Evolutionary conservation across 92 coral and sea anemone genomes (phyloP).

Genomic region (Meandrina meandrites): DNA sequence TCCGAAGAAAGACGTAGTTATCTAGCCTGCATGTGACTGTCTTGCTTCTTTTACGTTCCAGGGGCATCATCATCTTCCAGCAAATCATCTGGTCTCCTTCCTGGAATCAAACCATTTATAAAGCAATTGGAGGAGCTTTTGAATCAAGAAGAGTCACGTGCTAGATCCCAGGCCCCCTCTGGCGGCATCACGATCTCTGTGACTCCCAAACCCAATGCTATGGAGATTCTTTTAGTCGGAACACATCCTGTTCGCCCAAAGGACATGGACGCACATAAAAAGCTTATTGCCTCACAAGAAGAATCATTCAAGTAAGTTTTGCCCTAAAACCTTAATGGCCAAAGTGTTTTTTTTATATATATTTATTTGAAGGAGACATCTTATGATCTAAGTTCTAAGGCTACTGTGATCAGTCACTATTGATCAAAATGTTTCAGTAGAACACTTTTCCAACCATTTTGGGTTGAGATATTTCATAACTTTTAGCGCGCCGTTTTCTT

Average conservation of each 20-base stretch:
- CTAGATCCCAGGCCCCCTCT: conserved; percentile 6
- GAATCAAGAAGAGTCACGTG: conserved; percentile 35
- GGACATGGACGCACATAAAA: conserved; percentile 60
- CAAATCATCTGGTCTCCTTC: conserved; percentile 33
- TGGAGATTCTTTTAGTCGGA: conserved; percentile 69
- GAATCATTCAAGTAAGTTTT: conserved; percentile 41
- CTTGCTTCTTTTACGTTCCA: background rate
- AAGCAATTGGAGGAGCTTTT: conserved; percentile 55
- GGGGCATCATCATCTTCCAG: background rate
- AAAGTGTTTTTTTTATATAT: no score
- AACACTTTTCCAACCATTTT: background rate
- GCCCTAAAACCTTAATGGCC: background rate
- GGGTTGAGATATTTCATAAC: no score
- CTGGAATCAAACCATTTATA: conserved; percentile 63
- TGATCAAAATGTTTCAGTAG: background rate
- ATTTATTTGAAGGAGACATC: background rate
- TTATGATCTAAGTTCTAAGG: background rate
- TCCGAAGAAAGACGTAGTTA: background rate
- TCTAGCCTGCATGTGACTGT: background rate
- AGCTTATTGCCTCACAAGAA: conserved; percentile 52
- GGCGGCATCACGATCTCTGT: conserved; percentile 32
- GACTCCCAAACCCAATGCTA: conserved; percentile 48
- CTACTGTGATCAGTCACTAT: background rate
- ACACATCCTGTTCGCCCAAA: conserved; percentile 63
- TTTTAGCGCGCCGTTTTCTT: no score